These are phyloP conservation scores for Norana najaformis DNA, from an alignment of 2,888 invertebrate species.

Conservation along the genomic window DNA sequence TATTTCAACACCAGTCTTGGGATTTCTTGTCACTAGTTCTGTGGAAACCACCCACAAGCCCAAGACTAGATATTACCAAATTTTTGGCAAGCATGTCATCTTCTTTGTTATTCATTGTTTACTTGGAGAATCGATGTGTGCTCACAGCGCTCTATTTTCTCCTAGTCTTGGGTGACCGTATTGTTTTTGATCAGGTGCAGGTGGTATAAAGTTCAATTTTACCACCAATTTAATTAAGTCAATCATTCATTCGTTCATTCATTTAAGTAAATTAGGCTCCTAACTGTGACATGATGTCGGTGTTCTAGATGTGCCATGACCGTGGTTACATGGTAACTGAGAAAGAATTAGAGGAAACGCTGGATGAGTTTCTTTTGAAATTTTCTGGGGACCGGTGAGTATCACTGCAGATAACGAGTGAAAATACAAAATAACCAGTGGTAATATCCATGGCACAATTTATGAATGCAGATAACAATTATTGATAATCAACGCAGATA, in stretches of 20 bases:
- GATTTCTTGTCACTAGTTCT: neutral
- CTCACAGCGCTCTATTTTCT: too few species aligned
- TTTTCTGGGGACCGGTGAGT: neutral
- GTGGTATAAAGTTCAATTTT: too few species aligned
- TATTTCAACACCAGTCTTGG: neutral
- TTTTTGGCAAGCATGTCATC: too few species aligned
- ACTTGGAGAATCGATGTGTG: too few species aligned
- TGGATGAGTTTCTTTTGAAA: conserved; percentile 29
- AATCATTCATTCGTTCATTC: neutral
- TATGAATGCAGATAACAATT: neutral
- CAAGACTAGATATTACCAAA: too few species aligned
- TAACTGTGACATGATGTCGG: neutral
- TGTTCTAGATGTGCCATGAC: conserved; percentile 34
- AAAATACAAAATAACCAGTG: neutral
- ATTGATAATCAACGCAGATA: neutral
- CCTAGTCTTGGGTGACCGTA: too few species aligned
- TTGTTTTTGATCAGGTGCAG: too few species aligned
- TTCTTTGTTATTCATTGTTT: too few species aligned
- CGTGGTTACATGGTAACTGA: conserved; percentile 33
- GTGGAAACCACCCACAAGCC: neutral
- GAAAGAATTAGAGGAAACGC: conserved; percentile 21
- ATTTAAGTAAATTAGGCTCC: neutral
- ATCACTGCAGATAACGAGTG: neutral
- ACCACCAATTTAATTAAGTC: neutral
- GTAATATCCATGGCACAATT: neutral